Conservation (phyloP, 2,888 invertebrate genomes). For the Chironomus riparius region DNA sequence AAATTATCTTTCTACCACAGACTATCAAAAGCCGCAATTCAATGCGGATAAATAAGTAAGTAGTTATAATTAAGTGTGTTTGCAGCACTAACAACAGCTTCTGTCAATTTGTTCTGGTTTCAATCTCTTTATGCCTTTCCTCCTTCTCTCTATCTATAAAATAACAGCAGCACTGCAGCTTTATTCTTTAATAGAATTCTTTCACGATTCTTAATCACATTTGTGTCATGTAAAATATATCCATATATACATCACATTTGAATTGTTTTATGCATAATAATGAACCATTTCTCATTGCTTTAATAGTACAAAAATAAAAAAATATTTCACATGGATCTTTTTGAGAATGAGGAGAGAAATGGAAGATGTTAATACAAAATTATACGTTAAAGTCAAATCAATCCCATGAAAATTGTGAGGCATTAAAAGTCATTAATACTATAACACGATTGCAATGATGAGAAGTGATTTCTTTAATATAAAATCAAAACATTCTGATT, state of each 20-base stretch:
- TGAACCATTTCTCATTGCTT: background rate
- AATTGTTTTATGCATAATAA: background rate
- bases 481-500: slow-evolving; percentile 25
- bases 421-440: background rate
- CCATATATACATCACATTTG: background rate
- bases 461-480: slow-evolving; percentile 27
- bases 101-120: background rate
- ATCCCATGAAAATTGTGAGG: background rate
- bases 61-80: slow-evolving; percentile 16
- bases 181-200: background rate
- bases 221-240: background rate
- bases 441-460: background rate
- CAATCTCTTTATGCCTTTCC: background rate
- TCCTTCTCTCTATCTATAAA: background rate
- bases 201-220: background rate
- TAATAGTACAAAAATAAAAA: background rate
- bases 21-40: background rate
- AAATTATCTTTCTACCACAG: background rate
- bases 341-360: background rate
- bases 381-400: background rate
- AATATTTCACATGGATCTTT: background rate
- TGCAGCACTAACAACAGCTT: slow-evolving; percentile 3
- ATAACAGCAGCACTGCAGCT: too few species aligned
- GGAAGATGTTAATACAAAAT: background rate
- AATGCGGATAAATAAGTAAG: slow-evolving; percentile 5